Evolutionary conservation across 2,113 vertebrate genomes (phyloP).

Genomic region (Amblyornis subalaris): DNA sequence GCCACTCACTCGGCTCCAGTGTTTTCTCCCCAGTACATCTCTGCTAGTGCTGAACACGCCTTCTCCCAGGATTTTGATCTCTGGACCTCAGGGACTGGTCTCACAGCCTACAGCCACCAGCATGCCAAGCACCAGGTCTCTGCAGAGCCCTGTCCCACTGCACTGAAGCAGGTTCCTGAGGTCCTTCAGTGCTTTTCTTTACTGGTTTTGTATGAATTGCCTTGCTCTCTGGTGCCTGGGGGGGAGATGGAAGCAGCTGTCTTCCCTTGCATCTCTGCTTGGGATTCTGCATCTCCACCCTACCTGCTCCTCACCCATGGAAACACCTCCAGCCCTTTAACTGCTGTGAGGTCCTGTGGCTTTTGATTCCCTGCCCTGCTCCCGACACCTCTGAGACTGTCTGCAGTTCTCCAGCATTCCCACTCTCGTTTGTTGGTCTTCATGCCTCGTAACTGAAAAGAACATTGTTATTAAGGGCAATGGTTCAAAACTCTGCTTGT

Average conservation of each 20-base stretch:
- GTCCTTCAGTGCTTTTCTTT: neutral
- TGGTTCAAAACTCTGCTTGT: neutral
- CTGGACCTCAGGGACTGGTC: neutral
- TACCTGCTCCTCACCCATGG: neutral
- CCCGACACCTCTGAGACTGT: neutral
- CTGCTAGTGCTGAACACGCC: neutral
- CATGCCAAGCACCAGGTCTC: neutral
- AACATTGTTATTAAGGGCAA: neutral
- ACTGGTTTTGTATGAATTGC: neutral
- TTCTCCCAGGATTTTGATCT: neutral
- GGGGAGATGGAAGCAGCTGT: neutral
- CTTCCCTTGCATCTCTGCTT: neutral
- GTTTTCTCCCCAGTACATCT: neutral
- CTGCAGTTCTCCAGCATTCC: neutral
- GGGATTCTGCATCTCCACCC: neutral
- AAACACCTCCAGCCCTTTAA: neutral
- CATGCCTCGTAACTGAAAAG: neutral
- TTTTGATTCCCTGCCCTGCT: neutral
- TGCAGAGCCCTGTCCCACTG: too few species aligned
- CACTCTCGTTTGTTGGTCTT: neutral
- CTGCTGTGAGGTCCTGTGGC: fast-evolving
- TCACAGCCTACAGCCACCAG: neutral
- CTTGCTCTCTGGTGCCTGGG: neutral
- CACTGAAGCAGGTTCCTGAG: neutral
- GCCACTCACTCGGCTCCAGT: fast-evolving